A percentile compares a stretch with the other conserved stretches of the same genome.
Evolutionary conservation across 2,888 invertebrate species (phyloP).

Genomic region (Mythimna impura): DNA sequence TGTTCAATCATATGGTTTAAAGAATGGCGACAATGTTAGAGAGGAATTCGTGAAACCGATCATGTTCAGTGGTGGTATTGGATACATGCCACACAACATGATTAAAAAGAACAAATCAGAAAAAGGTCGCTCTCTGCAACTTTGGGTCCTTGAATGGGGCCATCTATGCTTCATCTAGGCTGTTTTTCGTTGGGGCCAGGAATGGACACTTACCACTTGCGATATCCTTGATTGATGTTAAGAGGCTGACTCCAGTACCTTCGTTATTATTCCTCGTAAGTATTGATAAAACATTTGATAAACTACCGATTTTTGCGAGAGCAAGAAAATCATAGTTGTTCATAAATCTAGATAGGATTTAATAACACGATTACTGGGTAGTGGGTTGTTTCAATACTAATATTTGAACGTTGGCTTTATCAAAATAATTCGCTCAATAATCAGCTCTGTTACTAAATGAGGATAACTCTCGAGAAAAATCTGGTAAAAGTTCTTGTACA

Average conservation of each 20-base stretch:
- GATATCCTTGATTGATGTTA: slow-evolving; percentile 96
- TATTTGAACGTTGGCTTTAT: neutral
- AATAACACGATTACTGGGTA: neutral
- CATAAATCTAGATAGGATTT: neutral
- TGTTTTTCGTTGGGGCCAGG: slow-evolving; percentile 97
- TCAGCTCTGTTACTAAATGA: neutral
- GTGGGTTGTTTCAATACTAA: slow-evolving; percentile 2
- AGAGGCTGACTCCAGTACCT: slow-evolving; percentile 95
- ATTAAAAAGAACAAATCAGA: slow-evolving; percentile 94
- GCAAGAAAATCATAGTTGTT: too few relatives aligned
- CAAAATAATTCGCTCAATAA: too few relatives aligned
- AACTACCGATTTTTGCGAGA: neutral
- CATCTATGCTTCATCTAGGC: slow-evolving; percentile 97
- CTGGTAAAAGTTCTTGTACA: neutral
- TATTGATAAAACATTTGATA: slow-evolving; percentile 49
- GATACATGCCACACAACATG: slow-evolving; percentile 96
- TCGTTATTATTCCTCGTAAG: slow-evolving; percentile 96
- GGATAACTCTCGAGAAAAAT: neutral
- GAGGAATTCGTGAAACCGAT: slow-evolving; percentile 99
- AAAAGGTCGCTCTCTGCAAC: slow-evolving; percentile 96
- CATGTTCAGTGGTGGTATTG: slow-evolving; percentile 99
- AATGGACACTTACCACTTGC: slow-evolving; percentile 96
- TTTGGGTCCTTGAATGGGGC: slow-evolving; percentile 98
- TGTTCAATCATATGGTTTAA: slow-evolving; percentile 96
- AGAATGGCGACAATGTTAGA: slow-evolving; percentile 91